phyloP scores from a whole-genome alignment of 2,797 vertebrate genomes.

The Luscinia luscinia region DNA sequence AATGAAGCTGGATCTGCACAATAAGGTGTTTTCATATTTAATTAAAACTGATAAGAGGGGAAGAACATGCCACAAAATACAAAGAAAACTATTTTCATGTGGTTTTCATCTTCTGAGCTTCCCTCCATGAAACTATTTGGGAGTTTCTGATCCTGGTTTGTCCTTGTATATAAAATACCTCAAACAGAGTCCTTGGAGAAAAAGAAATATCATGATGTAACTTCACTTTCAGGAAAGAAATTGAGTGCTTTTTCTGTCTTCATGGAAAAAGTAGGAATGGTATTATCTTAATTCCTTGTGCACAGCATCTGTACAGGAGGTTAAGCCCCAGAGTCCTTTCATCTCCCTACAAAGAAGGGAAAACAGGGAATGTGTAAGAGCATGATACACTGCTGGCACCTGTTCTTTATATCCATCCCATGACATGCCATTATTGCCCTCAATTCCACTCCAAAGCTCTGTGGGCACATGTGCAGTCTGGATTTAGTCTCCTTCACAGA shows the following conservation, averaged over 20 bases:
- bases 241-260: neutral
- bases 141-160: neutral
- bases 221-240: neutral
- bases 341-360: neutral
- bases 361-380: neutral
- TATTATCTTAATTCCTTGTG: neutral
- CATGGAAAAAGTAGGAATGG: neutral
- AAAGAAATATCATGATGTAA: neutral
- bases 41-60: neutral
- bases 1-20: neutral
- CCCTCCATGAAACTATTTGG: neutral
- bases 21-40: neutral
- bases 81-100: neutral
- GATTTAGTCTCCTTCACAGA: neutral
- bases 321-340: neutral
- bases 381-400: neutral
- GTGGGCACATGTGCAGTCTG: neutral
- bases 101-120: neutral
- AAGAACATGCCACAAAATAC: neutral
- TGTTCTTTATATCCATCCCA: neutral
- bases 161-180: neutral
- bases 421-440: neutral
- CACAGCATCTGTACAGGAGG: neutral
- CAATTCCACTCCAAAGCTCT: neutral
- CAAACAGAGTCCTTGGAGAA: neutral